Evolutionary conservation across 92 coral and sea anemone species (phyloP).

Genomic region (Palythoa grandis): DNA sequence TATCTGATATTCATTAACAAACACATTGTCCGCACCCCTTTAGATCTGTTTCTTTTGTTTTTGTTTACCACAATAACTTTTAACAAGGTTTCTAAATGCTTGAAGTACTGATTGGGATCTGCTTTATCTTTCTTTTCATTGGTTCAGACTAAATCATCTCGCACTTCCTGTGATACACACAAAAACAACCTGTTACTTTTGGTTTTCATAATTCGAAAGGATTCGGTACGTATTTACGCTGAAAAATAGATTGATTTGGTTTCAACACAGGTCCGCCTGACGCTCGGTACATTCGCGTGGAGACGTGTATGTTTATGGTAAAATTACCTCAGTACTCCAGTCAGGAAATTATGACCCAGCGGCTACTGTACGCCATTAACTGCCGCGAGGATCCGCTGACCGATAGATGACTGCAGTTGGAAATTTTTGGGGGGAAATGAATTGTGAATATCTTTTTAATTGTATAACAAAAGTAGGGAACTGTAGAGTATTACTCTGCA

Average conservation of each 20-base stretch:
- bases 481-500: background rate
- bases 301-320: constrained; percentile 99
- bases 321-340: constrained; percentile 94
- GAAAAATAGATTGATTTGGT: background rate
- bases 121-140: no score
- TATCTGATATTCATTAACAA: no score
- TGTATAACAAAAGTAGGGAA: background rate
- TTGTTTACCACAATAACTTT: no score
- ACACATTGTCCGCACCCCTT: no score
- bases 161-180: no score
- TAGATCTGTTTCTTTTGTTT: no score
- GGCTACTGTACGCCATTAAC: constrained; percentile 92
- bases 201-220: no score
- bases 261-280: constrained; percentile 82
- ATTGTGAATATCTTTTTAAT: constrained; percentile 1
- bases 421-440: background rate
- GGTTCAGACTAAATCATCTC: no score
- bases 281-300: constrained; percentile 95
- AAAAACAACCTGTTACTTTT: no score
- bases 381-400: constrained; percentile 99
- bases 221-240: background rate
- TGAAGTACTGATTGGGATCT: no score
- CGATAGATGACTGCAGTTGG: constrained; percentile 54
- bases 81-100: no score
- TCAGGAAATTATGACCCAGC: constrained; percentile 86